A percentile compares a stretch with the other conserved stretches of the same genome.
These are phyloP conservation scores for Thinocorus orbignyianus DNA, from an alignment of 2,113 vertebrate genomes.

Conservation along the genomic window DNA sequence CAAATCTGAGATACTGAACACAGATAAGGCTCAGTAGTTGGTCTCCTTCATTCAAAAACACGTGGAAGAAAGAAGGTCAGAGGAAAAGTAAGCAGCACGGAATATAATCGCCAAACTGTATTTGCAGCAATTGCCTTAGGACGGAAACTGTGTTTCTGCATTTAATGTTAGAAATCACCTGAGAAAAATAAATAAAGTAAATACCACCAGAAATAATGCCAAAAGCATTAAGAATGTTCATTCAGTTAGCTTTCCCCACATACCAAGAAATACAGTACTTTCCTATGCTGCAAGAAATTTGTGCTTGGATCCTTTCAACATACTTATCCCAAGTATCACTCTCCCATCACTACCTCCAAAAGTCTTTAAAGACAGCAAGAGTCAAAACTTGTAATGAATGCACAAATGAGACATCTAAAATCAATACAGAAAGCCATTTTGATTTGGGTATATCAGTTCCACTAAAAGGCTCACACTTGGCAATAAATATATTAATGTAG, in stretches of 20 bases:
- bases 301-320: not conserved
- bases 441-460: not conserved
- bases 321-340: not conserved
- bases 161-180: not conserved
- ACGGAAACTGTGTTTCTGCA: not conserved
- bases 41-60: not conserved
- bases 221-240: not conserved
- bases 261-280: not conserved
- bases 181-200: not conserved
- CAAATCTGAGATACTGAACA: not conserved
- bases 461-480: not conserved
- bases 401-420: not conserved
- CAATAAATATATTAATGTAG: not conserved
- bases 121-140: not conserved
- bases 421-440: not conserved
- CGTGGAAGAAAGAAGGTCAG: not conserved
- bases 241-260: not conserved
- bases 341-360: not conserved
- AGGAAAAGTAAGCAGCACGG: not conserved
- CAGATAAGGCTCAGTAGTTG: not conserved
- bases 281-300: not conserved
- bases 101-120: not conserved
- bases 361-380: not conserved
- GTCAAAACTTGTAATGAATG: not conserved
- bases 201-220: not conserved